Evolutionary conservation across 2,797 vertebrate genomes (phyloP).

Genomic region (Sebastes paucispinis): DNA sequence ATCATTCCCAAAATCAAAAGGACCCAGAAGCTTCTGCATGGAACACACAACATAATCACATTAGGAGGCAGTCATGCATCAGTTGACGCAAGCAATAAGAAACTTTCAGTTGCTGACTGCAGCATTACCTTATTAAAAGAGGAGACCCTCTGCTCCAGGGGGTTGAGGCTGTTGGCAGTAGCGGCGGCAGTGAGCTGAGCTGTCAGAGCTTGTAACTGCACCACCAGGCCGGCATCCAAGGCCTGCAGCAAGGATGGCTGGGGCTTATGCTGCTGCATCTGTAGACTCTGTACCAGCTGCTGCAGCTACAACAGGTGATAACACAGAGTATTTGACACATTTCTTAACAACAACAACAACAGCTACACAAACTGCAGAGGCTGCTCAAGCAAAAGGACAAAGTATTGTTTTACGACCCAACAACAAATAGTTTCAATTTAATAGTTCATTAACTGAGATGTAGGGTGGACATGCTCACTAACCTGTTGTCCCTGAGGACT

Average conservation of each 20-base stretch:
- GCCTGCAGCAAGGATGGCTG: constrained; percentile 97
- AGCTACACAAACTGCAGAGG: not conserved
- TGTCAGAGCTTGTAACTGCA: constrained; percentile 96
- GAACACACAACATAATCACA: constrained; percentile 5
- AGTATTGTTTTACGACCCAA: not conserved
- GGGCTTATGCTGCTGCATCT: constrained; percentile 98
- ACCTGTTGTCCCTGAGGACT: constrained; percentile 99
- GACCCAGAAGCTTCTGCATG: constrained; percentile 93
- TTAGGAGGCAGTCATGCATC: not conserved
- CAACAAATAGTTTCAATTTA: not conserved
- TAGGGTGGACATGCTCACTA: constrained; percentile 23
- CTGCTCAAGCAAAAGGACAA: not conserved
- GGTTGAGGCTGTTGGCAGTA: constrained; percentile 89
- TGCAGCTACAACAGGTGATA: constrained; percentile 84
- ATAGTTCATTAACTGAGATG: not conserved
- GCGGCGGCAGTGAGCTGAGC: constrained; percentile 98
- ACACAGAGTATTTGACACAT: not conserved
- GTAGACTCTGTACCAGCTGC: constrained; percentile 96
- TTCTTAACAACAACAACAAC: accelerated
- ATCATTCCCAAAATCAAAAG: constrained; percentile 96
- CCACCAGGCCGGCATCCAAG: constrained; percentile 95
- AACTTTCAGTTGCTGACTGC: not conserved
- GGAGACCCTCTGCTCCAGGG: constrained; percentile 94
- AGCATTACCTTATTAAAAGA: constrained; percentile 95
- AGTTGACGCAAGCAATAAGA: not conserved